phyloP scores from a whole-genome alignment of 2,113 vertebrate genomes.

The Ondatra zibethicus region DNA sequence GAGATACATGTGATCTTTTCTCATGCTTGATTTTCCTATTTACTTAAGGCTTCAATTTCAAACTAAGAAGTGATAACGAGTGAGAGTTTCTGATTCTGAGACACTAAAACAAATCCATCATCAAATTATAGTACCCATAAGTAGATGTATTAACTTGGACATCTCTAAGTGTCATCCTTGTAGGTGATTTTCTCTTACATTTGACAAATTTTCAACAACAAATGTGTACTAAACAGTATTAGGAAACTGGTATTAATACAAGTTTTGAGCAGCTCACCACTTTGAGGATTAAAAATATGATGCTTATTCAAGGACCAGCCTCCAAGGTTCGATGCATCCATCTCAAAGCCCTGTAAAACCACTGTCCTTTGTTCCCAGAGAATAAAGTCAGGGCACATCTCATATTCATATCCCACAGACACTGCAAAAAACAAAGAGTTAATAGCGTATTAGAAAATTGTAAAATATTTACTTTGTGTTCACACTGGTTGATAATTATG shows the following conservation, averaged over 20 bases:
- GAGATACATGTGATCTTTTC: neutral
- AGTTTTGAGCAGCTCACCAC: slow-evolving; percentile 89
- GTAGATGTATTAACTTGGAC: slow-evolving; percentile 21
- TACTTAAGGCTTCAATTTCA: slow-evolving; percentile 11
- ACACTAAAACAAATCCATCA: slow-evolving; percentile 10
- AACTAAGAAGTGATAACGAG: slow-evolving; percentile 30
- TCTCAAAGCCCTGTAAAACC: slow-evolving; percentile 95
- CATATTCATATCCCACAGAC: slow-evolving; percentile 97
- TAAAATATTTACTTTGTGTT: slow-evolving; percentile 46
- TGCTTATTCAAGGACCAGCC: slow-evolving; percentile 99
- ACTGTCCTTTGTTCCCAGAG: slow-evolving; percentile 97
- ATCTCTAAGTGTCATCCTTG: slow-evolving; percentile 14
- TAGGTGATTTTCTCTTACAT: neutral
- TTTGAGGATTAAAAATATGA: slow-evolving; percentile 96
- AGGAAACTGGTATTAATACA: slow-evolving; percentile 37
- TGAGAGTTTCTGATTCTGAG: neutral
- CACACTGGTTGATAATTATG: neutral
- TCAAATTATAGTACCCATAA: slow-evolving; percentile 3
- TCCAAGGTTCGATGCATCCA: slow-evolving; percentile 96
- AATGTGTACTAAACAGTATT: slow-evolving; percentile 17
- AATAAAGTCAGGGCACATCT: slow-evolving; percentile 94
- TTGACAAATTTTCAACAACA: slow-evolving; percentile 48
- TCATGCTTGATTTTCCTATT: slow-evolving; percentile 21
- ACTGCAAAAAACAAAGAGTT: slow-evolving; percentile 90
- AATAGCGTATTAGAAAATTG: slow-evolving; percentile 72